Evolutionary conservation across 2,888 invertebrate species (phyloP), one percentile per base, ranked within the genome.

Genomic region (Elysia crispata): DNA sequence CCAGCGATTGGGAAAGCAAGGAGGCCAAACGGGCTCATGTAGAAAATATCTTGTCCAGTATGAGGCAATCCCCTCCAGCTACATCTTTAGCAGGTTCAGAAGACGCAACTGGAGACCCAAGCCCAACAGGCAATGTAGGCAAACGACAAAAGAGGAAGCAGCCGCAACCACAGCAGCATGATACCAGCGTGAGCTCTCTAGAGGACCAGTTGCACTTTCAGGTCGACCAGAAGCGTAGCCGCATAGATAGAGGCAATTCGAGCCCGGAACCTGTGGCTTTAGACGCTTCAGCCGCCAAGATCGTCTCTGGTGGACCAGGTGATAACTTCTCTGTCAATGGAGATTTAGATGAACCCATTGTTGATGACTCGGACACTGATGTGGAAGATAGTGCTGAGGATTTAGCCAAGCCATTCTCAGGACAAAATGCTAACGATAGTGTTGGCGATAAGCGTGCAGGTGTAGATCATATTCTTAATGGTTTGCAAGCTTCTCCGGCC

Each of bases 41-140:
- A 85, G 98, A 98, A 93, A 97, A 97, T 92, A 98, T 98, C 89
- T 97, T 98, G 88, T 97, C 96, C 86, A 96, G 96, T 85, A 98
- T 98, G 96, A 95, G 97, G 84, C 95, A 89, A 73, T 84, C 86
- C 8, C 82, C 78, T 25, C 79, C 70, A 64, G 33, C 75, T 78
- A 72, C 67, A 11, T 66, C 60, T 28, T 41, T 81, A 76, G 69
- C 83, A 18, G 54, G 76, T 49, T 50, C 76, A 60, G 33, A 75
- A 70, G 79, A 79, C 11, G 77, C 66, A 0, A 25, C 30, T 1
- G 84, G 81, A 54, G 89, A 89, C 69, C 41, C 41, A 41, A 41
- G 41, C 41, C 41, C 41, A 41, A 41, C 41, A 41, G 41, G 41
- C 41, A 41, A 41, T 41, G 41, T 41, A 41, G 83, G 85, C 28